Evolutionary conservation across 2,888 invertebrate species (phyloP).

Genomic region (Trichacis sp.): DNA sequence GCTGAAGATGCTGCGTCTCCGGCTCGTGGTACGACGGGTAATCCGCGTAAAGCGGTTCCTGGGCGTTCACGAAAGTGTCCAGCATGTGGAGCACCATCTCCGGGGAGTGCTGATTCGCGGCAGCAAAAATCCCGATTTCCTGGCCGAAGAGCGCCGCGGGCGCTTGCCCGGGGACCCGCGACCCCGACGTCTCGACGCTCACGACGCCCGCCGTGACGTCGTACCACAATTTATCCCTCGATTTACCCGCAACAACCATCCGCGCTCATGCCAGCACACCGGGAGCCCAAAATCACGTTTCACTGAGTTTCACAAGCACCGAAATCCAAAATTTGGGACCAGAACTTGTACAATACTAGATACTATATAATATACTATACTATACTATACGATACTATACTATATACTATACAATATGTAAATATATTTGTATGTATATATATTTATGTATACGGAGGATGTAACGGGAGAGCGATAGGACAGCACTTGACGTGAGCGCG

Average conservation of each 20-base stretch:
- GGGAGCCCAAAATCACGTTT: too few relatives aligned
- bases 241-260: slow-evolving; percentile 34
- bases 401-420: too few relatives aligned
- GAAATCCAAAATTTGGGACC: too few relatives aligned
- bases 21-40: slow-evolving; percentile 70
- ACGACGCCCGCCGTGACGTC: slow-evolving; percentile 68
- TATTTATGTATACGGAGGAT: too few relatives aligned
- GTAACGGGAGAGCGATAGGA: too few relatives aligned
- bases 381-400: slow-evolving; percentile 37
- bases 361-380: too few relatives aligned
- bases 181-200: slow-evolving; percentile 67
- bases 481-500: slow-evolving; percentile 68
- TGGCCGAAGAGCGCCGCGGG: slow-evolving; percentile 55
- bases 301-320: too few relatives aligned
- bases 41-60: slow-evolving; percentile 80
- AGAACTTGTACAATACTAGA: too few relatives aligned
- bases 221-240: slow-evolving; percentile 23
- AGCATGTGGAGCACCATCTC: slow-evolving; percentile 83
- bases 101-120: slow-evolving; percentile 70
- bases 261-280: too few relatives aligned
- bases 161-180: slow-evolving; percentile 63
- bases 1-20: slow-evolving; percentile 50
- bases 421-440: too few relatives aligned
- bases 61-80: slow-evolving; percentile 73
- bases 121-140: slow-evolving; percentile 36